Base-by-base conservation (phyloP, 2,888 invertebrate species). In the Zonitis immaculata region DNA sequence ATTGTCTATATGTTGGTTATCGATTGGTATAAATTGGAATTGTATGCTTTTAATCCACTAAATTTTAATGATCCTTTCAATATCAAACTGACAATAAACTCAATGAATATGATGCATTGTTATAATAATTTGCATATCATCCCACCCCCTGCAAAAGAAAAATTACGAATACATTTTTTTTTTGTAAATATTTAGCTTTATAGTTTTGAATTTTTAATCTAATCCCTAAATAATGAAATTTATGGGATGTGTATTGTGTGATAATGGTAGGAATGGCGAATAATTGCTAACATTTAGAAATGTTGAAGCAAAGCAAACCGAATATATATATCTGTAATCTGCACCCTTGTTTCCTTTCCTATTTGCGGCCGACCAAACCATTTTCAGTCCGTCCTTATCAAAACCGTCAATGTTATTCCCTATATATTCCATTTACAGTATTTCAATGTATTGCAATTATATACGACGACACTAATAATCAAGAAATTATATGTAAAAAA, bases 321-420 rank as follows among this genome's bases (percentile, higher is more conserved):
- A 64, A 63, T 65, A 68, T 70, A 63, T 65, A 68, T 70, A 71
- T 71, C 70, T 69, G 71, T 73, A 74, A 73, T 74, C 73, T 72
- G 71, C 70, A 69, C 73, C 72, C 72, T 72, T 73, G 73, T 73
- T 72, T 71, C 72, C 71, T 69, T 59, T 63, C 71, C 73, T 72
- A 73, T 73, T 75, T 75, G 75, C 69, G 75, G 75, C 65, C 67
- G 67, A 70, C 73, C 73, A 66, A 68, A 66, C 67, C 72, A 68
- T 73, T 73, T 67, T 64, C 68, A 68, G 67, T 61, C 68, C 66
- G 66, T 61, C 62, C 65, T 67, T 68, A 67, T 67, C 66, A 60
- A n/a, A 52, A 18, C 59, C 57, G 54, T 62, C 58, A 57, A 58
- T 63, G 51, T 57, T 58, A 58, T 62, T 57, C 62, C 66, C 64